Evolutionary conservation across 1,140 invertebrate species (phyloP), one percentile per base, ranked within the genome.

Genomic region (Daktulosphaira vitifoliae): DNA sequence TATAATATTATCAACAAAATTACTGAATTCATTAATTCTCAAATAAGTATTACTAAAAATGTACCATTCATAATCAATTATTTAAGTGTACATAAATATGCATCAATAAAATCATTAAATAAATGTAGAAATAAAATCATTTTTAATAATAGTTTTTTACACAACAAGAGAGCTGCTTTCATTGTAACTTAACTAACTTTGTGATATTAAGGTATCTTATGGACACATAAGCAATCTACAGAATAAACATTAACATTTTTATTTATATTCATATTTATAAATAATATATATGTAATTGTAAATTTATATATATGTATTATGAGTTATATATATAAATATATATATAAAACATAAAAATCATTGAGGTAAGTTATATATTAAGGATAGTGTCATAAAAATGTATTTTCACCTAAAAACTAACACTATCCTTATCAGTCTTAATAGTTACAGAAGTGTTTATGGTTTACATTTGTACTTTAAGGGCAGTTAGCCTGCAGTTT

Each of bases 211-310:
- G 44, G 29, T 62, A 62, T 46, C 42, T 62, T 62, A 62, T 9
- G 39, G 42, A 48, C 4, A 59, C 56, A 62, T 62, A 62, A 62
- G 56, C 56, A 62, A 62, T 62, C 42, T 39, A 46, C 56, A 62
- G 56, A 62, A 48, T 62, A 18, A 62, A 62, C 56, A 59, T 59
- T 59, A 59, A 59, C 54, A 62, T 62, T 62, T 62, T 62, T 62
- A 62, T 46, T 62, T 46, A 33, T 33, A 33, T 6, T 33, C 29
- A 6, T 33, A 33, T 33, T 62, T 62, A 46, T 62, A 44, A 62
- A 33, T 62, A 44, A 59, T 59, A 59, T 44, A 59, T 44, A 44
- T 59, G 44, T 56, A 59, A 26, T 44, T 62, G n/a, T 7, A 44
- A 7, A 44, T 44, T 7, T 44, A 44, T 44, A 44, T 44, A 44